Conservation (phyloP, 2,113 vertebrate species). For the Lophura nycthemera region DNA sequence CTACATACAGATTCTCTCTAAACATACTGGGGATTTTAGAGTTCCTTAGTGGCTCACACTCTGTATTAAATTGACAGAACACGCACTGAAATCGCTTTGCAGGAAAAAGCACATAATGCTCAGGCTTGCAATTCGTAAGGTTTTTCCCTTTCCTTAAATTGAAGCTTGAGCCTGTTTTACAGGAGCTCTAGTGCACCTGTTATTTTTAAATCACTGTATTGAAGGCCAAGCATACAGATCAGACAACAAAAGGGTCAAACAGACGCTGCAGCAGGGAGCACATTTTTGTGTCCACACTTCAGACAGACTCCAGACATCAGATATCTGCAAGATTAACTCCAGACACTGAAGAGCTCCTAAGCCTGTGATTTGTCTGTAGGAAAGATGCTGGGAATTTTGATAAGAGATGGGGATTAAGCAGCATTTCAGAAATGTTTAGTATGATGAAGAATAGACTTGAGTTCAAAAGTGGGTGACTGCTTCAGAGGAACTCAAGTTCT, state of each 20-base stretch:
- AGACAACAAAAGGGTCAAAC: neutral
- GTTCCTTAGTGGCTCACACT: neutral
- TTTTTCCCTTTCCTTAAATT: neutral
- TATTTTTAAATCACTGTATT: neutral
- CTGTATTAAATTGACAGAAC: neutral
- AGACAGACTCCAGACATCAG: constrained; percentile 33
- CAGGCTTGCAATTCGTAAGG: neutral
- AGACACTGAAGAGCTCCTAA: constrained; percentile 1
- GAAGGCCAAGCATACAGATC: neutral
- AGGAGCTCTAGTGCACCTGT: constrained; percentile 11
- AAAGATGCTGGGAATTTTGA: constrained; percentile 8
- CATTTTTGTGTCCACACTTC: neutral
- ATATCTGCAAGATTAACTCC: constrained; percentile 29
- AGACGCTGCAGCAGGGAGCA: neutral
- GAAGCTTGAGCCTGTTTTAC: neutral
- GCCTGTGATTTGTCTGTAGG: neutral
- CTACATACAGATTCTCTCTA: neutral
- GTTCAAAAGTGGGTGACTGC: neutral
- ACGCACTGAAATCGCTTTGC: neutral
- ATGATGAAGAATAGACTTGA: neutral
- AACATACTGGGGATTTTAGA: neutral
- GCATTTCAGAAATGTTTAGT: constrained; percentile 18
- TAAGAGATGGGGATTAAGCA: constrained; percentile 21
- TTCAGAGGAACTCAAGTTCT: neutral
- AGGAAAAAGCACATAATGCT: neutral